Conservation (phyloP, 2,888 invertebrate species). For the Dimorphilus gyrociliatus region DNA sequence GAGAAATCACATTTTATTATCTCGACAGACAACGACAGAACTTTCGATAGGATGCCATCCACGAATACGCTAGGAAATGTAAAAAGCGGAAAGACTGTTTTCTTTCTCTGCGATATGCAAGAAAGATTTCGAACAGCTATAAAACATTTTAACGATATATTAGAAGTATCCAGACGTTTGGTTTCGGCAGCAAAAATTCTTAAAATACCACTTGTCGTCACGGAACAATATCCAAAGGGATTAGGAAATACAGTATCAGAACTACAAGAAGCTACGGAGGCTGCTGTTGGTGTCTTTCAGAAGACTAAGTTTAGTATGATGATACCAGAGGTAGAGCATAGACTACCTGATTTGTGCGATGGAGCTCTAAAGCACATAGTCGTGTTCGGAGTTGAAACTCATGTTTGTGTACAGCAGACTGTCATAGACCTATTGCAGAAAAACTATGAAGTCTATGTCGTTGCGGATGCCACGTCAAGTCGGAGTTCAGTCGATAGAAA, state of each 20-base stretch:
- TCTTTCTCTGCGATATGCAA: too few species aligned
- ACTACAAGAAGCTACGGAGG: slow-evolving; percentile 40
- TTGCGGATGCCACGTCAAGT: slow-evolving; percentile 45
- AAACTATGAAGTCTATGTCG: slow-evolving; percentile 43
- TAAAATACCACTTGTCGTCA: too few species aligned
- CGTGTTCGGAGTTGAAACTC: slow-evolving; percentile 39
- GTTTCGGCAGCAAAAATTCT: too few species aligned
- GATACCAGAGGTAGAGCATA: slow-evolving; percentile 37
- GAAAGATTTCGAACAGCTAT: too few species aligned
- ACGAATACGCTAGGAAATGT: too few species aligned
- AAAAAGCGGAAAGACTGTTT: too few species aligned
- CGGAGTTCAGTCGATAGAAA: slow-evolving; percentile 34
- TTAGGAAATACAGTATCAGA: slow-evolving; percentile 43
- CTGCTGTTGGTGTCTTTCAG: slow-evolving; percentile 33
- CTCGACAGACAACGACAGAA: too few species aligned
- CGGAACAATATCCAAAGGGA: too few species aligned
- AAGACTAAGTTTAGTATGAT: slow-evolving; percentile 46
- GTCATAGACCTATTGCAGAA: slow-evolving; percentile 41
- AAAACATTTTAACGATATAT: too few species aligned
- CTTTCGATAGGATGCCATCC: too few species aligned
- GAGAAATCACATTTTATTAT: too few species aligned
- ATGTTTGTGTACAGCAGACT: slow-evolving; percentile 47
- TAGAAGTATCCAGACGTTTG: too few species aligned
- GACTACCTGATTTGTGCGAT: slow-evolving; percentile 25
- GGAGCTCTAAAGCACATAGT: slow-evolving; percentile 24